Conservation (phyloP, 2,113 vertebrate species). For the Tapirus terrestris region DNA sequence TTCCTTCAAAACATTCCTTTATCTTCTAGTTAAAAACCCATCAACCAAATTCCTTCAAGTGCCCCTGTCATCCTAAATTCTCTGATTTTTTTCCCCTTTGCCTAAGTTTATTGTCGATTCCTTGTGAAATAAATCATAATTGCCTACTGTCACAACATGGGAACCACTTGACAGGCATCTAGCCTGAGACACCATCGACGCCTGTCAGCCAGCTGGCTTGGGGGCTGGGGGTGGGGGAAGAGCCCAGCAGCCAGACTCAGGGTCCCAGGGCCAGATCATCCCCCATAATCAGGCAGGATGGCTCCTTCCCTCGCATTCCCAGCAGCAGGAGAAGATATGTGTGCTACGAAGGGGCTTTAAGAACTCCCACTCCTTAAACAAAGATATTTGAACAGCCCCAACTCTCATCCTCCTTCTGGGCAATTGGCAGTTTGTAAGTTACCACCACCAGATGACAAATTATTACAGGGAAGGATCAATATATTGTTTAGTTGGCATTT, state of each 20-base stretch:
- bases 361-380: constrained; percentile 75
- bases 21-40: constrained; percentile 30
- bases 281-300: neutral
- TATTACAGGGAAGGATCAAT: constrained; percentile 68
- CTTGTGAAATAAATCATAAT: constrained; percentile 67
- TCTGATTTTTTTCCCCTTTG: neutral
- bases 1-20: neutral
- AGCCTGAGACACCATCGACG: neutral
- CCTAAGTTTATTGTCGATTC: constrained; percentile 60
- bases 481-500: constrained; percentile 32
- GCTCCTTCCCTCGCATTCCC: neutral
- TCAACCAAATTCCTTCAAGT: neutral
- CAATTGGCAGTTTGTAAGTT: constrained; percentile 67
- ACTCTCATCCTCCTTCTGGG: constrained; percentile 41
- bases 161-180: constrained; percentile 52
- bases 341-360: constrained; percentile 54
- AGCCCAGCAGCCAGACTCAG: neutral
- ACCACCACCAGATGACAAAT: constrained; percentile 49
- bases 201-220: constrained; percentile 54
- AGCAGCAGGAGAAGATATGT: neutral
- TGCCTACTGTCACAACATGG: constrained; percentile 63
- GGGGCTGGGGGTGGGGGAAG: neutral
- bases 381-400: constrained; percentile 76
- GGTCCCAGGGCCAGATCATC: neutral
- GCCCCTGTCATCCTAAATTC: constrained; percentile 9